Percentiles rank a stretch among this genome's conserved stretches.
phyloP scores from a whole-genome alignment of 2,888 invertebrate genomes.

The Folsomia candida region DNA sequence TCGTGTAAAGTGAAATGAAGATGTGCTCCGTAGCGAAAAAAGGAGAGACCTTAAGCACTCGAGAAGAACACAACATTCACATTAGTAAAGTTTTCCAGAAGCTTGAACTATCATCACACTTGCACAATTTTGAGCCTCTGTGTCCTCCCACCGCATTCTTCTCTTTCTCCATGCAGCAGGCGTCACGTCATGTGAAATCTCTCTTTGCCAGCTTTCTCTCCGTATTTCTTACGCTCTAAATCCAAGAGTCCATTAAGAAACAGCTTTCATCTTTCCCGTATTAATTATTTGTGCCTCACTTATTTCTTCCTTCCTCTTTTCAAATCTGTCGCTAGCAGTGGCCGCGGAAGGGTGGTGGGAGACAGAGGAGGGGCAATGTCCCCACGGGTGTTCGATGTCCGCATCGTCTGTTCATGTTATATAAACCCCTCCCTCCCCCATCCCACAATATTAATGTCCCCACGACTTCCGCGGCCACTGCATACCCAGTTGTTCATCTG shows the following conservation, averaged over 20 bases:
- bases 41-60: not conserved
- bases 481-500: too few species aligned
- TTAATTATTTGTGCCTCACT: slow-evolving; percentile 17
- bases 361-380: too few species aligned
- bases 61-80: not conserved
- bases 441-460: too few species aligned
- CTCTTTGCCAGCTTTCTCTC: not conserved
- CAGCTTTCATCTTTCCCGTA: slow-evolving; percentile 18
- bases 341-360: too few species aligned
- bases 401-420: too few species aligned
- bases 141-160: not conserved
- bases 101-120: not conserved
- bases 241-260: slow-evolving; percentile 16
- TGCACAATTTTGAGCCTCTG: not conserved
- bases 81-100: not conserved
- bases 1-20: too few species aligned
- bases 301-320: not conserved
- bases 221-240: not conserved
- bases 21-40: too few species aligned
- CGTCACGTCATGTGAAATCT: not conserved
- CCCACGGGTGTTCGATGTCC: too few species aligned
- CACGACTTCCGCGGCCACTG: too few species aligned
- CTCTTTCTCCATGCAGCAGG: not conserved
- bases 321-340: slow-evolving; percentile 48
- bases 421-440: too few species aligned